Conservation (phyloP, 2,888 invertebrate species). For the Acrobasis consociella region DNA sequence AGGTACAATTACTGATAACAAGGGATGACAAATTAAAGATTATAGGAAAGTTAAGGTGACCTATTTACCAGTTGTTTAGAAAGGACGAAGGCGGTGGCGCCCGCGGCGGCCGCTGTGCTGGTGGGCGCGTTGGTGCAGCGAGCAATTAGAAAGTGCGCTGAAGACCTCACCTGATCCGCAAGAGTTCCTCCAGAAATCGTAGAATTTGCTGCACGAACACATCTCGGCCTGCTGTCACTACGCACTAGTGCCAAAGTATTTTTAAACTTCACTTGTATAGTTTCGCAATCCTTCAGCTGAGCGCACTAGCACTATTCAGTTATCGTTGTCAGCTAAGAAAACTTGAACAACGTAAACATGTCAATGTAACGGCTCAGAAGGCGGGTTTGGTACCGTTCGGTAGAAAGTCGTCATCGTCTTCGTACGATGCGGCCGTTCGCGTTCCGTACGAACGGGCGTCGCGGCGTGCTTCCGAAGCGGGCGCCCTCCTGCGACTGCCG, state of each 20-base stretch:
- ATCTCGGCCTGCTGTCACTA: conserved; percentile 70
- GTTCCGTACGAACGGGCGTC: conserved; percentile 48
- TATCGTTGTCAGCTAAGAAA: conserved; percentile 57
- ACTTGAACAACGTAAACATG: conserved; percentile 66
- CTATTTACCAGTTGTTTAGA: conserved; percentile 41
- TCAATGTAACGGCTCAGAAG: conserved; percentile 62
- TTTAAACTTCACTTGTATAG: conserved; percentile 81
- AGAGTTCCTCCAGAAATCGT: conserved; percentile 78
- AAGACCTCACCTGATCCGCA: conserved; percentile 75
- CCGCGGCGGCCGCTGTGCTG: conserved; percentile 10
- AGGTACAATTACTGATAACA: not conserved
- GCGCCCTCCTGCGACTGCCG: conserved; percentile 72
- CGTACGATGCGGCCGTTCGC: conserved; percentile 43
- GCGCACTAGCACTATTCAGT: conserved; percentile 63
- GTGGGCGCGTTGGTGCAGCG: conserved; percentile 22
- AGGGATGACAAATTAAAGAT: not conserved
- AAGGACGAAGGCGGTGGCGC: conserved; percentile 41
- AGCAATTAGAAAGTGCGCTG: conserved; percentile 50
- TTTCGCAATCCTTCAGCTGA: conserved; percentile 76
- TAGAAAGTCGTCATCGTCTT: conserved; percentile 65
- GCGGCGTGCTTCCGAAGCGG: conserved; percentile 55
- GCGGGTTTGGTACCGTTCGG: conserved; percentile 61
- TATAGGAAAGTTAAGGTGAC: not conserved
- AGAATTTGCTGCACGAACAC: conserved; percentile 79
- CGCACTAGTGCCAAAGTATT: conserved; percentile 78